A percentile compares a stretch with the other conserved stretches of the same genome.
phyloP scores from a whole-genome alignment of 2,113 vertebrate species.

The Cryptomyrus ogoouensis region DNA sequence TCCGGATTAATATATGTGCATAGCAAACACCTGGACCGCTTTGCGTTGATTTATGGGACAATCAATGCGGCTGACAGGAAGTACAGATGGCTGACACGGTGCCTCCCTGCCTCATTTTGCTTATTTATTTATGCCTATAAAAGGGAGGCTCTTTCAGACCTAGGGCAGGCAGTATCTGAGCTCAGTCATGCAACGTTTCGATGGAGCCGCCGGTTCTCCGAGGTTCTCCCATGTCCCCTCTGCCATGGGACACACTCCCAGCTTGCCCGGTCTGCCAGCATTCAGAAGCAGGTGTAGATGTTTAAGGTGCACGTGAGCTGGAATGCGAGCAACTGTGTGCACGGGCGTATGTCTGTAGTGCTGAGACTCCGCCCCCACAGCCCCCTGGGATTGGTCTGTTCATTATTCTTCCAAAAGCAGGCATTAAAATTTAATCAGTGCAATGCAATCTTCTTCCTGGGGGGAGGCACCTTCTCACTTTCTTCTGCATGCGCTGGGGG shows the following conservation, averaged over 20 bases:
- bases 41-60: constrained; percentile 37
- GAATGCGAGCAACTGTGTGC: background rate
- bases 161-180: background rate
- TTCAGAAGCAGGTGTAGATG: background rate
- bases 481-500: background rate
- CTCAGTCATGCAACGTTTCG: background rate
- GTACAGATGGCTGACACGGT: constrained; percentile 27
- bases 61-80: constrained; percentile 30
- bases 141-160: background rate
- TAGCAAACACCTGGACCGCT: constrained; percentile 29
- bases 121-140: constrained; percentile 8
- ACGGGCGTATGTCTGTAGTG: background rate
- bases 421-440: constrained; percentile 78
- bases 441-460: constrained; percentile 59
- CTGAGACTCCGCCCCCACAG: background rate
- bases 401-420: constrained; percentile 74
- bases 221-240: background rate
- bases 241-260: background rate
- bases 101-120: background rate
- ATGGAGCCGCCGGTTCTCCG: background rate
- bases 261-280: background rate
- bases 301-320: background rate
- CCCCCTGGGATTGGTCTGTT: constrained; percentile 60
- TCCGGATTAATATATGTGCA: constrained; percentile 39
- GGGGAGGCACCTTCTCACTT: constrained; percentile 26